phyloP scores from a whole-genome alignment of 2,113 vertebrate species.

The Regulus satrapa region DNA sequence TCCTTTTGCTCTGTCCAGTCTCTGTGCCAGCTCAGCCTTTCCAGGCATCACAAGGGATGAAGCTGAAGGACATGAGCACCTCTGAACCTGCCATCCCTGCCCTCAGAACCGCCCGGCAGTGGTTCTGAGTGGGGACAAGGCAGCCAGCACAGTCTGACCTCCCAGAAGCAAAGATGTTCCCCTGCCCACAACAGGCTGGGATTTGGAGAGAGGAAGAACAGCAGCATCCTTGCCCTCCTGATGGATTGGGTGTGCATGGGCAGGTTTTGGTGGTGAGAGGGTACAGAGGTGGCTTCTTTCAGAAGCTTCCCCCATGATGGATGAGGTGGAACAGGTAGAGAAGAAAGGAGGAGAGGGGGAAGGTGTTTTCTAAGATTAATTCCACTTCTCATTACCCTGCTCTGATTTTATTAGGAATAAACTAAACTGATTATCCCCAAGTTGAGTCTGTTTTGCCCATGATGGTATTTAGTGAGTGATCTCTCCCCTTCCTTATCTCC shows the following conservation, averaged over 20 bases:
- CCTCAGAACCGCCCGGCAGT: not conserved
- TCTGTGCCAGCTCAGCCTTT: no score
- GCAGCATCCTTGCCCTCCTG: not conserved
- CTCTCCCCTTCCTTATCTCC: not conserved
- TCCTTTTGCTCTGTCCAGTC: no score
- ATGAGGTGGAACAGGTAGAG: not conserved
- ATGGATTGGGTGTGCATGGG: not conserved
- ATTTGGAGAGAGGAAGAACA: not conserved
- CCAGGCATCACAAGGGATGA: no score
- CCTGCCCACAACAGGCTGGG: not conserved
- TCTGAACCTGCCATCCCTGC: no score
- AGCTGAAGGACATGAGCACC: not conserved
- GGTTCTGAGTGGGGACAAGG: accelerated
- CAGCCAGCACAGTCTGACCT: not conserved
- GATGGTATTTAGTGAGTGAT: not conserved
- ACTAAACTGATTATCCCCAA: not conserved
- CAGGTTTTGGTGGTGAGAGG: not conserved
- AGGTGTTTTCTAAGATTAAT: not conserved
- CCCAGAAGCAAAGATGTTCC: not conserved
- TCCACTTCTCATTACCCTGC: not conserved
- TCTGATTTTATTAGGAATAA: not conserved
- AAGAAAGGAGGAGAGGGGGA: not conserved
- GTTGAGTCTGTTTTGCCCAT: accelerated
- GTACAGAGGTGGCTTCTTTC: no score
- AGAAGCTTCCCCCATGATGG: not conserved